A percentile compares a stretch with the other conserved stretches of the same genome.
Evolutionary conservation across 1,140 invertebrate species (phyloP).

Genomic region (Neodiprion virginianus): DNA sequence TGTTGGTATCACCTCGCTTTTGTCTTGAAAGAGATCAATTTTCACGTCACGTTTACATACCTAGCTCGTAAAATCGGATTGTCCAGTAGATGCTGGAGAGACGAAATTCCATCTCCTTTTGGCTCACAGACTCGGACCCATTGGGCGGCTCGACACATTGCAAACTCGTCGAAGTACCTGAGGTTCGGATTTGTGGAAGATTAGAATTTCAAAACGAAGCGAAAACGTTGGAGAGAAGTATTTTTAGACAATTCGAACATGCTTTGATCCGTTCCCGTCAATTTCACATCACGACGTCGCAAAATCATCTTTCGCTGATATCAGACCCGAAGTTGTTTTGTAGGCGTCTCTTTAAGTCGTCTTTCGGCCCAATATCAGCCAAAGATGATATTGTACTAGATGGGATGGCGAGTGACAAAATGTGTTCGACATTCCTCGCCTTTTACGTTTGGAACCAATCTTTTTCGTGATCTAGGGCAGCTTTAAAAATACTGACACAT

Average conservation of each 20-base stretch:
- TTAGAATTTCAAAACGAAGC: slow-evolving; percentile 8
- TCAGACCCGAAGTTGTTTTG: too few species aligned
- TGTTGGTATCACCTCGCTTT: too few species aligned
- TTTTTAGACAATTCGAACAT: too few species aligned
- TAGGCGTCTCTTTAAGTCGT: too few species aligned
- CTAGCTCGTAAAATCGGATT: slow-evolving; percentile 64
- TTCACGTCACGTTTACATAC: slow-evolving; percentile 39
- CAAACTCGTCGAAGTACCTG: slow-evolving; percentile 71
- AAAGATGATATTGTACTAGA: background rate
- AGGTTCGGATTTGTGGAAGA: slow-evolving; percentile 32
- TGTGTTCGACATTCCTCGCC: background rate
- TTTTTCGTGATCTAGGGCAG: slow-evolving; percentile 11
- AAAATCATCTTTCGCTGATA: too few species aligned
- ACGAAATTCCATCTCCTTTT: slow-evolving; percentile 69
- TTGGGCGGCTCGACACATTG: slow-evolving; percentile 66
- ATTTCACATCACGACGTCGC: too few species aligned
- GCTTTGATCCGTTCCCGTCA: too few species aligned
- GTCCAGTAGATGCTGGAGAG: slow-evolving; percentile 67
- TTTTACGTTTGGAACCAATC: background rate
- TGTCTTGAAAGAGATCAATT: background rate
- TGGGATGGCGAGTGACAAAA: too few species aligned
- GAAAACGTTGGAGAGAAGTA: background rate
- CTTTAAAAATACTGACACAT: slow-evolving; percentile 58
- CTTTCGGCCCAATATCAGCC: background rate
- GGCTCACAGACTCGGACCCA: slow-evolving; percentile 67